Conservation (phyloP, 2,797 vertebrate species). For the Spinus olivaceus region DNA sequence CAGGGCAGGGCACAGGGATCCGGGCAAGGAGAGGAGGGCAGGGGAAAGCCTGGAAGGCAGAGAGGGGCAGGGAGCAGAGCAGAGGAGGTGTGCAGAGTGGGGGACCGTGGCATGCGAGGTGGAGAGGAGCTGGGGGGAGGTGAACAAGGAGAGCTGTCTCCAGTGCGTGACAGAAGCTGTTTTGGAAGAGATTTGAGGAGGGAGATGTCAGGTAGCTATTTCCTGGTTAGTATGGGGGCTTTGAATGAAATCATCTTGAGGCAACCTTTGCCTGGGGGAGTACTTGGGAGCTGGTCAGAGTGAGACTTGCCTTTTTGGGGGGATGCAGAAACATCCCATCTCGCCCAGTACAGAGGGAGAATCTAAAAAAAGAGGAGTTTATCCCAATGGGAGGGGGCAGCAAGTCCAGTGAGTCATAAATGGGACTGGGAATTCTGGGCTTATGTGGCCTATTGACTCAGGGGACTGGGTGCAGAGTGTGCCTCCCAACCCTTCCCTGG, state of each 20-base stretch:
- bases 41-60: background rate
- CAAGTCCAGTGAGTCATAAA: background rate
- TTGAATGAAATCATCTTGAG: background rate
- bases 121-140: background rate
- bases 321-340: background rate
- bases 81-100: background rate
- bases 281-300: background rate
- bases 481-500: background rate
- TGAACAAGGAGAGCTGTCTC: background rate
- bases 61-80: background rate
- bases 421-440: background rate
- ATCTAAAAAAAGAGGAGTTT: background rate
- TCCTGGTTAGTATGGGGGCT: background rate
- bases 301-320: background rate
- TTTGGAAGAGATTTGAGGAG: background rate
- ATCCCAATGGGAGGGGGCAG: background rate
- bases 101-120: background rate
- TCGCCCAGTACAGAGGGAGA: background rate
- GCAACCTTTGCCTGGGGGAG: background rate
- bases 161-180: background rate
- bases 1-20: background rate
- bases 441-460: background rate
- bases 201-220: background rate
- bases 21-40: background rate
- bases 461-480: background rate